Evolutionary conservation across 2,888 invertebrate species (phyloP).

Genomic region (Notodonta ziczac): DNA sequence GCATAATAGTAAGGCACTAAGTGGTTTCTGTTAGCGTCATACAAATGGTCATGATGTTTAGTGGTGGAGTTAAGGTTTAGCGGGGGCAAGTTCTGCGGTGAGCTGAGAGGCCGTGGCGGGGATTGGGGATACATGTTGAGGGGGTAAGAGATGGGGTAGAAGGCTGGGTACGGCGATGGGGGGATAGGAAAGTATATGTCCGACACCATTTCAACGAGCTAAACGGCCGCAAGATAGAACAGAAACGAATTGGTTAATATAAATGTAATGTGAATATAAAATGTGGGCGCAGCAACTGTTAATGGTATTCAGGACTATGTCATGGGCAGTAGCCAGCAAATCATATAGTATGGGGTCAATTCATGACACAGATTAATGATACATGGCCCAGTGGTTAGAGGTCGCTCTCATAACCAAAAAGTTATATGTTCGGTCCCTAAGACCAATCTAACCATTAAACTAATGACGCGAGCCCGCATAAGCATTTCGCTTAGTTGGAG

Average conservation of each 20-base stretch:
- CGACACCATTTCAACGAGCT: slow-evolving; percentile 91
- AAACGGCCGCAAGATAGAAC: slow-evolving; percentile 82
- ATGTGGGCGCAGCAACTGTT: slow-evolving; percentile 26
- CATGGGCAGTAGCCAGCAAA: no score
- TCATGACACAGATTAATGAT: no score
- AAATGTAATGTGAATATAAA: slow-evolving; percentile 37
- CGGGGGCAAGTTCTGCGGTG: slow-evolving; percentile 66
- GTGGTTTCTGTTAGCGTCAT: slow-evolving; percentile 84
- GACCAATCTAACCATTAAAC: no score
- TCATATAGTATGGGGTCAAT: no score
- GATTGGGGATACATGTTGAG: slow-evolving; percentile 77
- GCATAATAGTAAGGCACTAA: slow-evolving; percentile 80
- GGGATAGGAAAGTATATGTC: slow-evolving; percentile 88
- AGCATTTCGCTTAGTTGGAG: no score
- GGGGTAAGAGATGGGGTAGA: slow-evolving; percentile 76
- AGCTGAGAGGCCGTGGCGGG: slow-evolving; percentile 61
- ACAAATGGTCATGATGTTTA: slow-evolving; percentile 75
- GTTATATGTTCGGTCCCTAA: no score
- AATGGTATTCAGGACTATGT: no score
- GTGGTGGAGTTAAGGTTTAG: slow-evolving; percentile 54
- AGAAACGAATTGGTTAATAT: slow-evolving; percentile 79
- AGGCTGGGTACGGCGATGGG: slow-evolving; percentile 74
- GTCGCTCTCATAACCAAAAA: no score
- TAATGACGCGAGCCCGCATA: no score
- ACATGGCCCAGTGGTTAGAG: no score